Evolutionary conservation across 2,888 invertebrate genomes (phyloP).

Genomic region (Drosophila putrida): DNA sequence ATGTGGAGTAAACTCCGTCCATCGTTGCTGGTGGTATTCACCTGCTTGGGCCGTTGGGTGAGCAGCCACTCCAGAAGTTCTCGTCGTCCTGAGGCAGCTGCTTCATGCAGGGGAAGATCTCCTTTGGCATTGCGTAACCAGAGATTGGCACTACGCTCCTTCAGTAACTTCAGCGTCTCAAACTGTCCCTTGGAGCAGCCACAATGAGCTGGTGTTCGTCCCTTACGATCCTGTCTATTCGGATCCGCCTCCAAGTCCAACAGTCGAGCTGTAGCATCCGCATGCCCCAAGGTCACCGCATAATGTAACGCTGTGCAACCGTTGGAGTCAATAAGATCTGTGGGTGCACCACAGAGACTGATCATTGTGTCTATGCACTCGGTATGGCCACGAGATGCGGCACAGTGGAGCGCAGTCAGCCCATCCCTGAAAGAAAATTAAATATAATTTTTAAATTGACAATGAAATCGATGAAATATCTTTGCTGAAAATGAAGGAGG

Average conservation of each 20-base stretch:
- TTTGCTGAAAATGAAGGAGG: no score
- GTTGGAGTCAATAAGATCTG: constrained; percentile 96
- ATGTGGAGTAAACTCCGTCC: constrained; percentile 97
- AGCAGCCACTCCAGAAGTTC: constrained; percentile 96
- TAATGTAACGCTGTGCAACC: constrained; percentile 99
- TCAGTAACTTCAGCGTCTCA: constrained; percentile 92
- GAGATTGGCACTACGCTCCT: constrained; percentile 92
- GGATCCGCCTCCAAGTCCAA: constrained; percentile 96
- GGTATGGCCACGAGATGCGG: constrained; percentile 97
- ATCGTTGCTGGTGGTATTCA: constrained; percentile 95
- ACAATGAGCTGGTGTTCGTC: constrained; percentile 96
- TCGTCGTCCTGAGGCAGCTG: constrained; percentile 95
- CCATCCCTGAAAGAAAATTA: constrained; percentile 91
- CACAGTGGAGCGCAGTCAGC: constrained; percentile 97
- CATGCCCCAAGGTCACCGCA: constrained; percentile 97
- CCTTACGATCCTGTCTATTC: constrained; percentile 96
- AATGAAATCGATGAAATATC: no score
- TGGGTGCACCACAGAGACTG: constrained; percentile 94
- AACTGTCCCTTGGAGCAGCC: constrained; percentile 98
- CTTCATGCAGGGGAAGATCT: constrained; percentile 98
- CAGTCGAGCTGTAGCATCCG: constrained; percentile 95
- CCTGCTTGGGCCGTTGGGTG: constrained; percentile 92
- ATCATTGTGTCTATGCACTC: constrained; percentile 95
- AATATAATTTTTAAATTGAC: neutral
- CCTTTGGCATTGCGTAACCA: constrained; percentile 97